Evolutionary conservation across 2,888 invertebrate genomes (phyloP).

Genomic region (Eupithecia centaureata): DNA sequence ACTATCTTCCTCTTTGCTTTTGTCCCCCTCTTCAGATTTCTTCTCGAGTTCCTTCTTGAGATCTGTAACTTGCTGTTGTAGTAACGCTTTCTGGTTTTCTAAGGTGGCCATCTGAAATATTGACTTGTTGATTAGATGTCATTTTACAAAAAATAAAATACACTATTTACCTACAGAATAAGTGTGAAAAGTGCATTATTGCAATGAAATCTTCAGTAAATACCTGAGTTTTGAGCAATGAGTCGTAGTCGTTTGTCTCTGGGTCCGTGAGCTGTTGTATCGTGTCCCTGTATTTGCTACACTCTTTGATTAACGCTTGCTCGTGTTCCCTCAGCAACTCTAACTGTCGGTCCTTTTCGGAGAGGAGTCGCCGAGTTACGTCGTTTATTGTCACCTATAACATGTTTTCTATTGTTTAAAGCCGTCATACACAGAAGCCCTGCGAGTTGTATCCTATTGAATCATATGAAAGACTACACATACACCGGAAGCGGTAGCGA

Average conservation of each 20-base stretch:
- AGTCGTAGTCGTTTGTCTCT: slow-evolving; percentile 83
- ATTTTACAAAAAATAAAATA: too few species aligned
- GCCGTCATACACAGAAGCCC: too few species aligned
- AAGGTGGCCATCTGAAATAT: slow-evolving; percentile 66
- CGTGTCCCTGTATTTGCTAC: slow-evolving; percentile 86
- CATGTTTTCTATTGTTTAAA: too few species aligned
- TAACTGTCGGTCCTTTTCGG: slow-evolving; percentile 89
- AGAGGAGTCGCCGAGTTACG: slow-evolving; percentile 85
- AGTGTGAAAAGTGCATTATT: background rate
- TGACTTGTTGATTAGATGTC: too few species aligned
- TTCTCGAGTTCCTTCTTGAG: slow-evolving; percentile 75
- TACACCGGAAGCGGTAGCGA: too few species aligned
- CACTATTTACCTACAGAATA: background rate
- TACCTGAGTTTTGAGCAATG: slow-evolving; percentile 72
- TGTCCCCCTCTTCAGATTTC: slow-evolving; percentile 68
- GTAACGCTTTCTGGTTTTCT: slow-evolving; percentile 70
- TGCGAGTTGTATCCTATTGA: too few species aligned
- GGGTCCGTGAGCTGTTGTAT: slow-evolving; percentile 87
- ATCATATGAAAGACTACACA: too few species aligned
- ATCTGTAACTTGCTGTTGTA: slow-evolving; percentile 70
- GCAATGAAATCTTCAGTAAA: background rate
- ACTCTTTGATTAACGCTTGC: slow-evolving; percentile 84
- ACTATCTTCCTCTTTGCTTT: slow-evolving; percentile 70
- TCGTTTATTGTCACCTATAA: slow-evolving; percentile 83
- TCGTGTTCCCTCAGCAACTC: slow-evolving; percentile 87